Percentiles rank a stretch among this genome's conserved stretches.
phyloP scores from a whole-genome alignment of 2,797 vertebrate species.

The Oceanodroma leucorhoa region DNA sequence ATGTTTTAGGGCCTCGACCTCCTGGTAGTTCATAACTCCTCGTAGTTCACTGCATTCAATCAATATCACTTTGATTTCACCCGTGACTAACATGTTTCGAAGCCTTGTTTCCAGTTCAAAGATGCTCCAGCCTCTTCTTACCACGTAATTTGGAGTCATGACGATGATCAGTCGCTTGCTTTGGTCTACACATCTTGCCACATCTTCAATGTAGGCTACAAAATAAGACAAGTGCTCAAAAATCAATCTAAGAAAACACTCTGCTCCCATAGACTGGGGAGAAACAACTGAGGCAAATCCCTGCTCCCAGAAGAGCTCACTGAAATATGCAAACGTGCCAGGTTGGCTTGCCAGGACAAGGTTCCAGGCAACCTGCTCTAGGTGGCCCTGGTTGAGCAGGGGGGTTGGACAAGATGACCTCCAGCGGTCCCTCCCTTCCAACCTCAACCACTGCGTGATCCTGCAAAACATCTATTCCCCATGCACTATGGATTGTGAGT shows the following conservation, averaged over 20 bases:
- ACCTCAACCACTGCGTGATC: background rate
- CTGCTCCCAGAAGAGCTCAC: background rate
- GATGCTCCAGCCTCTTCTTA: conserved; percentile 98
- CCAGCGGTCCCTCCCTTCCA: background rate
- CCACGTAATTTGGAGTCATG: conserved; percentile 97
- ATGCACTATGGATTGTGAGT: accelerated
- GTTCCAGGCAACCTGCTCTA: background rate
- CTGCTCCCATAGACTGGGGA: background rate
- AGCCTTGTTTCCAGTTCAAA: conserved; percentile 98
- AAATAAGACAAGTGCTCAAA: conserved; percentile 58
- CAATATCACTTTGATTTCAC: conserved; percentile 97
- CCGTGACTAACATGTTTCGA: conserved; percentile 94
- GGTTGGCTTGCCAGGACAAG: background rate
- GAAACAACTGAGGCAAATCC: background rate
- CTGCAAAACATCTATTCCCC: background rate
- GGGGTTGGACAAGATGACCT: background rate
- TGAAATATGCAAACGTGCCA: background rate
- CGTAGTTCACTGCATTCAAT: conserved; percentile 97
- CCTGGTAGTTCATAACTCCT: conserved; percentile 99
- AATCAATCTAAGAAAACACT: background rate
- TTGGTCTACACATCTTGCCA: conserved; percentile 97
- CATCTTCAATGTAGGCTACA: conserved; percentile 97
- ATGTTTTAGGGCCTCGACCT: conserved; percentile 97
- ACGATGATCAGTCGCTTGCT: conserved; percentile 97
- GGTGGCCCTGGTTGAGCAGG: background rate